Evolutionary conservation across 2,113 vertebrate species (phyloP).

Genomic region (Gymnocephalus cernua): DNA sequence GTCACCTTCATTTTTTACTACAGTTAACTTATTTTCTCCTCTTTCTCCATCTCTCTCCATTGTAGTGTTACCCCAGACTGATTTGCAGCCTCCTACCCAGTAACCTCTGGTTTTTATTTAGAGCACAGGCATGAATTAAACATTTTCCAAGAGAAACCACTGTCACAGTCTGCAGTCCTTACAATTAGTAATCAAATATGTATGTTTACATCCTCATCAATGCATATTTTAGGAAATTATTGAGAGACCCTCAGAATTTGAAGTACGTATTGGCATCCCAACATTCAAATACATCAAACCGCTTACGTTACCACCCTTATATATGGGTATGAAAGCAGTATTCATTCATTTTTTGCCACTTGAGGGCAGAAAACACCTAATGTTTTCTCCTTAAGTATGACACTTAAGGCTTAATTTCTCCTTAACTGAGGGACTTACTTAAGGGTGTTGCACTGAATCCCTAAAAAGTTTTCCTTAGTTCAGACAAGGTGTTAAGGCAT

Average conservation of each 20-base stretch:
- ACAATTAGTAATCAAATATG: constrained; percentile 47
- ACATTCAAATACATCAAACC: constrained; percentile 2
- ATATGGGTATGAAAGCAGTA: too few species aligned
- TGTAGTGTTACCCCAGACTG: constrained; percentile 30
- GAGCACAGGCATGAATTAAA: constrained; percentile 38
- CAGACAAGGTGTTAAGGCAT: neutral
- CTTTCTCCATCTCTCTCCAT: neutral
- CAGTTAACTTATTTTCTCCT: neutral
- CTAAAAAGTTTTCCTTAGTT: neutral
- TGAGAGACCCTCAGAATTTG: neutral
- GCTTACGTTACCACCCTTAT: too few species aligned
- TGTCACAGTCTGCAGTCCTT: constrained; percentile 14
- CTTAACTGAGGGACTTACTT: neutral
- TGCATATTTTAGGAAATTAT: constrained; percentile 27
- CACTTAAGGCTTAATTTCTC: neutral
- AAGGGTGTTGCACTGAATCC: neutral
- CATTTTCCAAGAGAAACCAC: constrained; percentile 37
- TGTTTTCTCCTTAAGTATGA: neutral
- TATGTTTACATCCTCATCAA: constrained; percentile 20
- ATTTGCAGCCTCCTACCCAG: constrained; percentile 19
- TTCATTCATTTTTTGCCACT: too few species aligned
- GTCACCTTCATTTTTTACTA: neutral
- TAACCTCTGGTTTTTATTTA: constrained; percentile 46
- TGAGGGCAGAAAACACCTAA: neutral
- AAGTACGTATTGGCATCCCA: neutral